Percentiles rank a stretch among this genome's conserved stretches.
Evolutionary conservation across 2,888 invertebrate species (phyloP).

Genomic region (Mythimna vitellina): DNA sequence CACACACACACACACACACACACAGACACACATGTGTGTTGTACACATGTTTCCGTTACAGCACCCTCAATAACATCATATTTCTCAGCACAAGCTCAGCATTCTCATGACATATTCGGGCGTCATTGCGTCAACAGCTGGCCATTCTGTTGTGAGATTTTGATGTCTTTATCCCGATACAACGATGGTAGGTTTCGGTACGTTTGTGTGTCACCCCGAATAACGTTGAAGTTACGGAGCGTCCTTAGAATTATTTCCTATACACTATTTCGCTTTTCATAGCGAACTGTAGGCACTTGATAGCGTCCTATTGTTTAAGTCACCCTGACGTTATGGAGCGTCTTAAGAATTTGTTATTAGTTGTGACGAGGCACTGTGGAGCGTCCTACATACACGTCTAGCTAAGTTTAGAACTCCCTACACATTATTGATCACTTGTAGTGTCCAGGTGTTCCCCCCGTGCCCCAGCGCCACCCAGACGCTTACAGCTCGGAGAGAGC

Average conservation of each 20-base stretch:
- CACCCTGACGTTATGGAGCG: no score
- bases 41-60: not conserved
- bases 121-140: not conserved
- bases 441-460: not conserved
- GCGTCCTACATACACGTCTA: not conserved
- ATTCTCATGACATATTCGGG: not conserved
- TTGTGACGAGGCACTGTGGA: no score
- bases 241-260: not conserved
- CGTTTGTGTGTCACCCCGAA: slow-evolving; percentile 2
- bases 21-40: no score
- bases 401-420: not conserved
- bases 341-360: no score
- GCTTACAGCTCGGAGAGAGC: slow-evolving; percentile 64
- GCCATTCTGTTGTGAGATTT: not conserved
- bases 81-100: not conserved
- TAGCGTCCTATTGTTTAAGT: not conserved
- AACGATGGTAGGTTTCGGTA: not conserved
- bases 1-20: no score
- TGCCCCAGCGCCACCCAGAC: not conserved
- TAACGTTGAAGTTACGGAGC: not conserved
- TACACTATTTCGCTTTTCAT: not conserved
- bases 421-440: not conserved
- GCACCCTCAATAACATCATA: not conserved
- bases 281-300: not conserved
- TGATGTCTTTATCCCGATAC: not conserved